Conservation (phyloP, 2,888 invertebrate species). For the Mylabris sibirica region DNA sequence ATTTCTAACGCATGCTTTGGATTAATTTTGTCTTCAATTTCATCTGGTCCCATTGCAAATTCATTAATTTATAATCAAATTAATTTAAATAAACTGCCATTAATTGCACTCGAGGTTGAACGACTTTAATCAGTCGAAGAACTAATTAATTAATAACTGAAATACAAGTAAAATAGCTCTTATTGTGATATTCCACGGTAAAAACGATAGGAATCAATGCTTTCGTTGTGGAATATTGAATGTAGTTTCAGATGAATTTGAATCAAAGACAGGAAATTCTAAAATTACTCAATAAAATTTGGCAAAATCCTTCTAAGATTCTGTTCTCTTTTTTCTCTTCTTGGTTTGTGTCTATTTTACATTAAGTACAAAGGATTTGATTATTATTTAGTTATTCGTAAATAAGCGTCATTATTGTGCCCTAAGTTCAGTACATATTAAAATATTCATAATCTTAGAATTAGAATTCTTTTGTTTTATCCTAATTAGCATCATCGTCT, state of each 20-base stretch:
- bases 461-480: constrained; percentile 30
- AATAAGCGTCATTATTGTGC: constrained; percentile 57
- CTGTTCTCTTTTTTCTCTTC: background rate
- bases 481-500: constrained; percentile 19
- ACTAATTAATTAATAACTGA: background rate
- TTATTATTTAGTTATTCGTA: constrained; percentile 40
- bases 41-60: constrained; percentile 1
- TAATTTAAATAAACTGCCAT: background rate
- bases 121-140: background rate
- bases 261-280: background rate
- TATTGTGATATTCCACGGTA: background rate
- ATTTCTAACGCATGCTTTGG: background rate
- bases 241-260: constrained; percentile 10
- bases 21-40: constrained; percentile 12
- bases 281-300: background rate
- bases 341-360: background rate
- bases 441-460: constrained; percentile 39
- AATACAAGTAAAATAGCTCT: background rate
- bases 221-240: background rate
- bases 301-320: background rate
- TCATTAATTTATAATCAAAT: background rate
- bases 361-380: constrained; percentile 28
- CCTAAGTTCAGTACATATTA: constrained; percentile 51
- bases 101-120: too few relatives aligned
- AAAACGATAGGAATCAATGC: background rate